Conservation (phyloP, 2,113 vertebrate genomes). For the Melanerpes formicivorus region DNA sequence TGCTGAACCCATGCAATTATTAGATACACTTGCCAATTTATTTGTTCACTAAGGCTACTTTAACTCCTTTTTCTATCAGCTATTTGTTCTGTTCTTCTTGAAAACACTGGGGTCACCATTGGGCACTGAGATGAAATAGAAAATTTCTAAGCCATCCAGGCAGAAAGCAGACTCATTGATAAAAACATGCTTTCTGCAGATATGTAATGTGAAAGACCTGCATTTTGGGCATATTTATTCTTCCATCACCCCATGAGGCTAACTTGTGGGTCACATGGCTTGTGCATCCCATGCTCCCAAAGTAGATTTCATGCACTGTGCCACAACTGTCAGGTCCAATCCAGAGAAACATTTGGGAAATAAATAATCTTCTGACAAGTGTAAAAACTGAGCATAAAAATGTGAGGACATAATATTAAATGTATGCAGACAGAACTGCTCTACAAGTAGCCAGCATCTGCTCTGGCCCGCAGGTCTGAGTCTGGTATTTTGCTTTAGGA, state of each 20-base stretch:
- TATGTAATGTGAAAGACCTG: background rate
- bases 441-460: background rate
- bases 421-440: background rate
- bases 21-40: slow-evolving; percentile 85
- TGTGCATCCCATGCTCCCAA: background rate
- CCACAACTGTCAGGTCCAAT: background rate
- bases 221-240: background rate
- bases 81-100: slow-evolving; percentile 79
- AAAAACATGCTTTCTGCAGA: background rate
- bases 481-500: background rate
- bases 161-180: slow-evolving; percentile 23
- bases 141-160: slow-evolving; percentile 34
- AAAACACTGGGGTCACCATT: slow-evolving; percentile 77
- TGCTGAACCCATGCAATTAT: slow-evolving; percentile 88
- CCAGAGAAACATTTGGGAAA: slow-evolving; percentile 10
- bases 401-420: slow-evolving; percentile 17
- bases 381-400: background rate
- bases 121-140: slow-evolving; percentile 46
- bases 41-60: slow-evolving; percentile 86
- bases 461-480: background rate
- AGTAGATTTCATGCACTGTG: background rate
- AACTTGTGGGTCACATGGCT: background rate
- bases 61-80: slow-evolving; percentile 83
- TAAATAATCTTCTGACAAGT: background rate
- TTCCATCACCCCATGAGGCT: background rate